phyloP scores from a whole-genome alignment of 2,888 invertebrate species.

The Drosophila atripex region DNA sequence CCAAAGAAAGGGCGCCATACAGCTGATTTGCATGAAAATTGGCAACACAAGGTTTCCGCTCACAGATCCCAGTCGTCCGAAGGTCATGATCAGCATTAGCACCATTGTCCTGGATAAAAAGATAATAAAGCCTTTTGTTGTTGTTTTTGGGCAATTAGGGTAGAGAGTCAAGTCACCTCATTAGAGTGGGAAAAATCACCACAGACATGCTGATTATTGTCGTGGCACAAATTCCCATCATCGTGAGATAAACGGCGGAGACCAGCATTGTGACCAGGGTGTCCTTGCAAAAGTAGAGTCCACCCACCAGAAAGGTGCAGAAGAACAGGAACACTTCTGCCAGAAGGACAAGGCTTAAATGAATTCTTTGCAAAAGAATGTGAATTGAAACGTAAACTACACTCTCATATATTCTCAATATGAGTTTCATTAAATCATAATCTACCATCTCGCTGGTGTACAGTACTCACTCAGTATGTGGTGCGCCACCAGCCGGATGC shows the following conservation, averaged over 20 bases:
- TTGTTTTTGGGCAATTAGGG: neutral
- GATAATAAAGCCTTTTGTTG: neutral
- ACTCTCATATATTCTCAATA: neutral
- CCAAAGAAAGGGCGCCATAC: slow-evolving; percentile 88
- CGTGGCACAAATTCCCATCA: slow-evolving; percentile 75
- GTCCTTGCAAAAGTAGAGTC: slow-evolving; percentile 85
- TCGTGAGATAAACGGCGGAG: slow-evolving; percentile 84
- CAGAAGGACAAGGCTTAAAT: neutral
- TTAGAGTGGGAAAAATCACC: slow-evolving; percentile 79
- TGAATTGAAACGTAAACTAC: neutral
- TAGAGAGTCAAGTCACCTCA: slow-evolving; percentile 78
- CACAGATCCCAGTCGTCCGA: slow-evolving; percentile 89
- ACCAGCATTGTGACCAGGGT: slow-evolving; percentile 84
- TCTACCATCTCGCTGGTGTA: neutral
- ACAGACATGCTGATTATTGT: slow-evolving; percentile 72
- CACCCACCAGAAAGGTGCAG: slow-evolving; percentile 84
- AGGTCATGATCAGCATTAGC: slow-evolving; percentile 88
- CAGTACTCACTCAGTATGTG: slow-evolving; percentile 67
- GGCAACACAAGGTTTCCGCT: slow-evolving; percentile 89
- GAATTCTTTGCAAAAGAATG: neutral
- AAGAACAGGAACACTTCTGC: slow-evolving; percentile 82
- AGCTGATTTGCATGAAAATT: slow-evolving; percentile 87
- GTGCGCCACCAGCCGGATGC: slow-evolving; percentile 47
- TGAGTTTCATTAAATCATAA: no score
- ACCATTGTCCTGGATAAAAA: slow-evolving; percentile 88